A percentile compares a stretch with the other conserved stretches of the same genome.
Evolutionary conservation across 1,140 invertebrate species (phyloP).

Genomic region (Drosophila rhopaloa): DNA sequence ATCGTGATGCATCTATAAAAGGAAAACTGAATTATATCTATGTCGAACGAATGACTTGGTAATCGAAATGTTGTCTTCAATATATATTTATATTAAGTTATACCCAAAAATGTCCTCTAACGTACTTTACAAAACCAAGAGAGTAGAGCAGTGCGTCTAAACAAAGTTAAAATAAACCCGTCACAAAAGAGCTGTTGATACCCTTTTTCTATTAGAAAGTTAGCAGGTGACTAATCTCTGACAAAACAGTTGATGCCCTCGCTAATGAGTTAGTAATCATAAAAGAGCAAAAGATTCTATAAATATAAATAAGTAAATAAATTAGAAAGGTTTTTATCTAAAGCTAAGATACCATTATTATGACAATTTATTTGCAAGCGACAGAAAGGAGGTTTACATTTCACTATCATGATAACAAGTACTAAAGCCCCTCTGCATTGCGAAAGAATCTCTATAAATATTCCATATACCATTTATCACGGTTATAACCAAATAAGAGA

Average conservation of each 20-base stretch:
- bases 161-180: background rate
- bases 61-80: background rate
- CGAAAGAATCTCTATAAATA: background rate
- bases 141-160: background rate
- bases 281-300: too few species aligned
- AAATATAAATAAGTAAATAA: too few species aligned
- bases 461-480: background rate
- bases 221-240: too few species aligned
- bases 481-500: background rate
- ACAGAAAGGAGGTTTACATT: too few species aligned
- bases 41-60: background rate
- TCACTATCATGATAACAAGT: too few species aligned
- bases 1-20: too few species aligned
- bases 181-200: constrained; percentile 1
- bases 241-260: background rate
- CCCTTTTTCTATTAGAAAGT: background rate
- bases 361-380: too few species aligned
- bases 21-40: background rate
- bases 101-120: background rate
- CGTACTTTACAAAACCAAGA: background rate
- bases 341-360: too few species aligned
- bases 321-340: too few species aligned
- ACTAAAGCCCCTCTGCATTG: background rate
- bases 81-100: too few species aligned
- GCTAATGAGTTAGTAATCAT: background rate